These are phyloP conservation scores for Agrotis exclamationis DNA, from an alignment of 2,888 invertebrate genomes.

Conservation along the genomic window DNA sequence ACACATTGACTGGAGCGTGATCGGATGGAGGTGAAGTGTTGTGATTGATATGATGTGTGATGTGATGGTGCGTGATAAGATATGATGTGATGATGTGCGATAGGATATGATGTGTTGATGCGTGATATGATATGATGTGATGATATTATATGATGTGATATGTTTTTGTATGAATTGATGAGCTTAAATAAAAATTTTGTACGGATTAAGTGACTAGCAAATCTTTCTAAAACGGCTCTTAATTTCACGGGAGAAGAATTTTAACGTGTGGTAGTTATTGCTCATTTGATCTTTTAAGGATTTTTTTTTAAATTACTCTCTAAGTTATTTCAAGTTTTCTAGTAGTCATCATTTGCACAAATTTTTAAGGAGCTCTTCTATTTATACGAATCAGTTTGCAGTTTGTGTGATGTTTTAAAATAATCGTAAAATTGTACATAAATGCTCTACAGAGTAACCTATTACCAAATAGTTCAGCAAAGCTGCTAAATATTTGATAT, in stretches of 20 bases:
- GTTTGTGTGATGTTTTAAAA: slow-evolving; percentile 14
- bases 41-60: neutral
- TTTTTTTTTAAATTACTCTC: neutral
- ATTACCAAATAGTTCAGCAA: slow-evolving; percentile 32
- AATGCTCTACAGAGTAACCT: slow-evolving; percentile 25
- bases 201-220: no score
- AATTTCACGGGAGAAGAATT: neutral
- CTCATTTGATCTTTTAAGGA: no score
- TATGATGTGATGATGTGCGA: neutral
- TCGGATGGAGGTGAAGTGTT: neutral
- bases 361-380: neutral
- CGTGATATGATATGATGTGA: neutral
- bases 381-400: neutral
- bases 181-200: neutral
- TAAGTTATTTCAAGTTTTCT: no score
- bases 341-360: neutral
- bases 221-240: neutral
- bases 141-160: neutral
- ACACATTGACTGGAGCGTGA: slow-evolving; percentile 72
- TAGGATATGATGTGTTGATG: neutral
- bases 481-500: slow-evolving; percentile 40
- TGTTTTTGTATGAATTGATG: slow-evolving; percentile 28
- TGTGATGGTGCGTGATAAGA: neutral
- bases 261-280: neutral
- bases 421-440: slow-evolving; percentile 32